Conservation (phyloP, 2,113 vertebrate genomes). For the Mustela nigripes region DNA sequence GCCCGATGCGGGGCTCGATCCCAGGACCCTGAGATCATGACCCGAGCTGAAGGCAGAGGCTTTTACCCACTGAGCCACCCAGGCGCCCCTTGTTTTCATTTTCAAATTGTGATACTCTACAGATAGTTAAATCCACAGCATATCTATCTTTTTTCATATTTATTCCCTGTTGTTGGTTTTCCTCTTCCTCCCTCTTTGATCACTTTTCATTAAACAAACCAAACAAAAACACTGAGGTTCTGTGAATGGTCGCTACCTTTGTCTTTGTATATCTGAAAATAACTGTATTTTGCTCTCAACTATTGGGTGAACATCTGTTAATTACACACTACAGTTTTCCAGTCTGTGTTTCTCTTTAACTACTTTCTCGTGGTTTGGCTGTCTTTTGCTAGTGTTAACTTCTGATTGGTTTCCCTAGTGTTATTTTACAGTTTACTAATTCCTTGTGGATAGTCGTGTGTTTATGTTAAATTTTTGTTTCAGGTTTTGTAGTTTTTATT, state of each 20-base stretch:
- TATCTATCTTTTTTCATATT: neutral
- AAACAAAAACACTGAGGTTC: neutral
- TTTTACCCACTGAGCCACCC: too few relatives aligned
- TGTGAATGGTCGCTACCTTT: neutral
- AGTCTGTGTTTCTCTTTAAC: neutral
- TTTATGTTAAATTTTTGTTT: slow-evolving; percentile 30
- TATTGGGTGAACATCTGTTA: neutral
- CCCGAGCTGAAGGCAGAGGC: too few relatives aligned
- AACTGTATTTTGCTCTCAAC: neutral
- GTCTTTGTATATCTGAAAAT: neutral
- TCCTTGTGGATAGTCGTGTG: neutral
- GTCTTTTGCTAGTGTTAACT: neutral
- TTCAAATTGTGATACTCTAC: neutral
- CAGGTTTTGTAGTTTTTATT: neutral
- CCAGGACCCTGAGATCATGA: too few relatives aligned
- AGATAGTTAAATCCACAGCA: neutral
- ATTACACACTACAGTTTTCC: neutral
- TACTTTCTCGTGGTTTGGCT: neutral
- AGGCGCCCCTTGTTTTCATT: neutral
- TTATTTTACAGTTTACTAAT: neutral
- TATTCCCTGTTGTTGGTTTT: neutral
- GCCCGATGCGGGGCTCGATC: too few relatives aligned
- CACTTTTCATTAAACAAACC: neutral
- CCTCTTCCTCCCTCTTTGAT: neutral
- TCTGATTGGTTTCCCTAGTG: neutral